phyloP scores from a whole-genome alignment of 2,888 invertebrate species.

The Drosophila subsilvestris region DNA sequence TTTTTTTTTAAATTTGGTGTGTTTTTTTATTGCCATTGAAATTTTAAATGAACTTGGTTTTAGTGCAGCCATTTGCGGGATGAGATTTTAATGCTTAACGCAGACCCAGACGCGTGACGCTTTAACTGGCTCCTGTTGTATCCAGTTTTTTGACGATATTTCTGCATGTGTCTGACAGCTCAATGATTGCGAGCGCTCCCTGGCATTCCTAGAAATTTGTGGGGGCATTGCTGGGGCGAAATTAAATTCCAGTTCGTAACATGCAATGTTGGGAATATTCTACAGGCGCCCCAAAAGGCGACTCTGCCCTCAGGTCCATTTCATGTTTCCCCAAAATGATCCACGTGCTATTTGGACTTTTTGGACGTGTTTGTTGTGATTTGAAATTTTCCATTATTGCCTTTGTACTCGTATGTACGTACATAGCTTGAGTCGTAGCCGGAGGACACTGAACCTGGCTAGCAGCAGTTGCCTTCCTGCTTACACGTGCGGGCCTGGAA shows the following conservation, averaged over 20 bases:
- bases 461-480: conserved; percentile 18
- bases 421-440: conserved; percentile 6
- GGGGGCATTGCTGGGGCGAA: conserved; percentile 38
- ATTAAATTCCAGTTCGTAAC: conserved; percentile 57
- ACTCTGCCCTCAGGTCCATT: background rate
- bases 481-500: background rate
- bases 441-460: background rate
- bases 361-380: conserved; percentile 65
- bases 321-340: background rate
- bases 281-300: conserved; percentile 9
- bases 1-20: too few relatives aligned
- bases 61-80: conserved; percentile 58
- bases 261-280: conserved; percentile 44
- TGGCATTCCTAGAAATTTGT: conserved; percentile 22
- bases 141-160: conserved; percentile 6
- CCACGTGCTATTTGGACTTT: background rate
- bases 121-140: conserved; percentile 14
- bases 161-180: conserved; percentile 31
- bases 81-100: conserved; percentile 63
- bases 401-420: conserved; percentile 27
- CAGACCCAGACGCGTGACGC: conserved; percentile 15
- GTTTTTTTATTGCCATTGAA: conserved; percentile 42
- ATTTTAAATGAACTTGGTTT: conserved; percentile 54
- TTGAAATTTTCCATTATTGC: conserved; percentile 39
- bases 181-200: background rate